Evolutionary conservation across 2,797 vertebrate genomes (phyloP), one percentile per base, ranked within the genome.

Genomic region (Microctenopoma steveboyesi): DNA sequence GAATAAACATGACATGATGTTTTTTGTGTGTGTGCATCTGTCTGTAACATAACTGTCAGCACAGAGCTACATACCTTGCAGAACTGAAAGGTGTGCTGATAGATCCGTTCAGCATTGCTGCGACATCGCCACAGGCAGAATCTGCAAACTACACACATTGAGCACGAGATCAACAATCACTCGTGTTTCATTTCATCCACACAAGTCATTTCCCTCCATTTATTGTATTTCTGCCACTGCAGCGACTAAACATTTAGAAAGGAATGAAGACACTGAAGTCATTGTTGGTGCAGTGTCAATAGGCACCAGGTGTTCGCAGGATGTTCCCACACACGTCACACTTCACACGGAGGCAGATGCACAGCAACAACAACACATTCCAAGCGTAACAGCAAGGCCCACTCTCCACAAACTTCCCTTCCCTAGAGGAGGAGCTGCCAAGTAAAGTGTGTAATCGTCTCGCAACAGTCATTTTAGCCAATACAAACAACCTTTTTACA

Each of bases 51-150:
- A 13, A 40, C 13, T 42, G 40, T 42, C 12, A 14, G 13, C 40
- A 42, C 12, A 59, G 56, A 53, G 27, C 9, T 12, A 1, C 70
- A 40, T 48, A 94, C 93, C 92, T 93, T 0, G 0, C 0, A 3
- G 51, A 4, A 50, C 2, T 40, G 54, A 91, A 93, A 0, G 92
- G 93, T 0, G 61, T 51, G 1, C 1, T 0, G 16, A 92, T 67
- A 35, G 88, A 86, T 46, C 92, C 92, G 1, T 86, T 94, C 2
- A 94, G 73, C 91, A 94, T 92, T 0, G 4, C 90, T 0, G 89
- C 70, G 49, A 88, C 88, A 4, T 90, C 8, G 4, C 91, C 93
- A 72, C 92, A 92, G 22, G 92, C 88, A 3, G 0, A 39, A 0
- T 82, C 81, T 58, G 91, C 92, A 89, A 91, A 92, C 93, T 94